Evolutionary conservation across 1,140 invertebrate species (phyloP).

Genomic region (Atta texana): DNA sequence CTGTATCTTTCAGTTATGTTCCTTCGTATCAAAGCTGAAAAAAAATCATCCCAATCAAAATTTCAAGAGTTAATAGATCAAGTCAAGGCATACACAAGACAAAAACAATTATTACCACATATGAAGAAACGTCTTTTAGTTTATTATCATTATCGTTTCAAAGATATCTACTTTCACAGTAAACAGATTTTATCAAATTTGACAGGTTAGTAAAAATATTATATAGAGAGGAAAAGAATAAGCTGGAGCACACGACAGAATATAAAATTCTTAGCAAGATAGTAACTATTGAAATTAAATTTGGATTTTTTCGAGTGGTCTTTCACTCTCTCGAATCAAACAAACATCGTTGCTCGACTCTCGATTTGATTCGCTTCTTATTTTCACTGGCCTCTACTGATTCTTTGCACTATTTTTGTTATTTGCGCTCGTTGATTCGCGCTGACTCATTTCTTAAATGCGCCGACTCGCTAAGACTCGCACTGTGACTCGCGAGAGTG

Average conservation of each 20-base stretch:
- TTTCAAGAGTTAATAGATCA: slow-evolving; percentile 83
- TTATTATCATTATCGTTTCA: slow-evolving; percentile 81
- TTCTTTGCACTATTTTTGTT: too few relatives aligned
- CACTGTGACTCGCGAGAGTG: too few relatives aligned
- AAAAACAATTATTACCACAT: slow-evolving; percentile 81
- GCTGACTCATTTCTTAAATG: too few relatives aligned
- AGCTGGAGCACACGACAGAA: too few relatives aligned
- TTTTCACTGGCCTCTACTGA: too few relatives aligned
- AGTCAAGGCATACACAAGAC: slow-evolving; percentile 79
- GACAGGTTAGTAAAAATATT: slow-evolving; percentile 75
- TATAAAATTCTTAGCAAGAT: neutral
- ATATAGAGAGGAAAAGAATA: neutral
- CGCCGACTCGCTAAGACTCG: too few relatives aligned
- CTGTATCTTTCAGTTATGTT: slow-evolving; percentile 77
- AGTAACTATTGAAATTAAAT: neutral
- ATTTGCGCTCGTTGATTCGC: too few relatives aligned
- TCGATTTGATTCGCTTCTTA: too few relatives aligned
- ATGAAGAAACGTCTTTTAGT: slow-evolving; percentile 81
- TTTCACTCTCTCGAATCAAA: too few relatives aligned
- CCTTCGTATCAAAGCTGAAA: slow-evolving; percentile 77
- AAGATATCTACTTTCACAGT: slow-evolving; percentile 81
- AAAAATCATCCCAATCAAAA: slow-evolving; percentile 77
- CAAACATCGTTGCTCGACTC: too few relatives aligned
- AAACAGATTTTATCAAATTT: slow-evolving; percentile 78
- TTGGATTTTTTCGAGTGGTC: neutral